These are phyloP conservation scores for Sericinus montela DNA, from an alignment of 2,888 invertebrate species.

Conservation along the genomic window DNA sequence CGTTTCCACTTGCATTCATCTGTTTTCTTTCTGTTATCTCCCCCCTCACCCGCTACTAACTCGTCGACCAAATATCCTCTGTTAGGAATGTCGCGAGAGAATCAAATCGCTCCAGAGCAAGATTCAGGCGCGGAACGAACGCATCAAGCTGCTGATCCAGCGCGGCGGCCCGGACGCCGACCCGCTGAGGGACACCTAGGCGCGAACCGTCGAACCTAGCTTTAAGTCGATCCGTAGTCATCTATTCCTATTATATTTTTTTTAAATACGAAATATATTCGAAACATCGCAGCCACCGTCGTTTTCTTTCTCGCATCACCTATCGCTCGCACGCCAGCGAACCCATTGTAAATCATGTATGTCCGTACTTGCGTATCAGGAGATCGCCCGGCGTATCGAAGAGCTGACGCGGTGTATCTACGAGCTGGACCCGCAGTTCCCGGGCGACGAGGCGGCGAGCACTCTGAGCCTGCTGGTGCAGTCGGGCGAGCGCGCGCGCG, in stretches of 20 bases:
- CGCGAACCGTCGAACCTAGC: slow-evolving; percentile 38
- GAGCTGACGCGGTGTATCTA: slow-evolving; percentile 85
- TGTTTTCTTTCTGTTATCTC: slow-evolving; percentile 67
- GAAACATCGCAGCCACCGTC: slow-evolving; percentile 60
- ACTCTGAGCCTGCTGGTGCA: slow-evolving; percentile 63
- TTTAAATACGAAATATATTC: slow-evolving; percentile 60
- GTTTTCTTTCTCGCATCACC: slow-evolving; percentile 53
- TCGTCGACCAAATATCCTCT: slow-evolving; percentile 67
- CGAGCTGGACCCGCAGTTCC: slow-evolving; percentile 86
- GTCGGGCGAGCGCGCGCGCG: slow-evolving; percentile 47
- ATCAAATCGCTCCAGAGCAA: slow-evolving; percentile 92
- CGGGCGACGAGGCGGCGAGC: slow-evolving; percentile 83
- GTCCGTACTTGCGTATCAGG: slow-evolving; percentile 83
- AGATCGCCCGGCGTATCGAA: slow-evolving; percentile 85
- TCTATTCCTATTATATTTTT: slow-evolving; percentile 58
- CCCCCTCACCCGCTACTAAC: slow-evolving; percentile 61
- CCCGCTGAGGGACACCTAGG: slow-evolving; percentile 83
- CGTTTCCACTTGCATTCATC: slow-evolving; percentile 45
- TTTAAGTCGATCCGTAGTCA: slow-evolving; percentile 54
- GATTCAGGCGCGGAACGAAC: slow-evolving; percentile 92
- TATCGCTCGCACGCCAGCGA: slow-evolving; percentile 38
- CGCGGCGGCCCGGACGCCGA: slow-evolving; percentile 92
- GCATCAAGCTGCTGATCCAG: slow-evolving; percentile 91
- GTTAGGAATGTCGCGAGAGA: slow-evolving; percentile 90
- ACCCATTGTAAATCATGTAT: slow-evolving; percentile 69